phyloP scores from a whole-genome alignment of 2,113 vertebrate genomes.

The Callospermophilus lateralis region DNA sequence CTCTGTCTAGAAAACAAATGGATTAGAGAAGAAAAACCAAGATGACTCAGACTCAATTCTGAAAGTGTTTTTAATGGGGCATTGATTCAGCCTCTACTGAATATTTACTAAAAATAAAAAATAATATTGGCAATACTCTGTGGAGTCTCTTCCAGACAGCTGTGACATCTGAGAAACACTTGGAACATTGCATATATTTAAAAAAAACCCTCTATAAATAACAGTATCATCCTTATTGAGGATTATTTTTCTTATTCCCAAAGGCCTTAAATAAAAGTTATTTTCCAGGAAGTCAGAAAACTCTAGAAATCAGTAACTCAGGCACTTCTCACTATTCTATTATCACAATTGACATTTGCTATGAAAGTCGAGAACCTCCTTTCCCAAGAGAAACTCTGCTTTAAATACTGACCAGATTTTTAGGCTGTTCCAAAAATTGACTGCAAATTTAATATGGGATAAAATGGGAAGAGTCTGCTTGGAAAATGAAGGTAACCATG shows the following conservation, averaged over 20 bases:
- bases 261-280: slow-evolving; percentile 44
- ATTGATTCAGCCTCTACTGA: slow-evolving; percentile 67
- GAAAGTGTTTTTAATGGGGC: slow-evolving; percentile 72
- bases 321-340: background rate
- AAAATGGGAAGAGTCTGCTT: background rate
- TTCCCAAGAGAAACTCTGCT: background rate
- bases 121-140: slow-evolving; percentile 50
- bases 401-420: background rate
- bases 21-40: slow-evolving; percentile 65
- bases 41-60: slow-evolving; percentile 63
- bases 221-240: slow-evolving; percentile 5
- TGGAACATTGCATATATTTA: background rate
- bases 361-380: background rate
- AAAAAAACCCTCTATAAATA: slow-evolving; percentile 53
- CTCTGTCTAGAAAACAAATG: slow-evolving; percentile 73
- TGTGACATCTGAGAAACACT: slow-evolving; percentile 46
- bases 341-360: slow-evolving; percentile 12
- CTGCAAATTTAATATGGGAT: background rate
- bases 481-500: background rate
- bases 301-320: slow-evolving; percentile 52
- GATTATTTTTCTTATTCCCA: slow-evolving; percentile 54
- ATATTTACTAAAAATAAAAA: slow-evolving; percentile 79
- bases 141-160: slow-evolving; percentile 57
- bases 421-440: background rate
- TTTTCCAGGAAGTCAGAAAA: slow-evolving; percentile 58